Evolutionary conservation across 2,888 invertebrate genomes (phyloP).

Genomic region (Hyalella azteca): DNA sequence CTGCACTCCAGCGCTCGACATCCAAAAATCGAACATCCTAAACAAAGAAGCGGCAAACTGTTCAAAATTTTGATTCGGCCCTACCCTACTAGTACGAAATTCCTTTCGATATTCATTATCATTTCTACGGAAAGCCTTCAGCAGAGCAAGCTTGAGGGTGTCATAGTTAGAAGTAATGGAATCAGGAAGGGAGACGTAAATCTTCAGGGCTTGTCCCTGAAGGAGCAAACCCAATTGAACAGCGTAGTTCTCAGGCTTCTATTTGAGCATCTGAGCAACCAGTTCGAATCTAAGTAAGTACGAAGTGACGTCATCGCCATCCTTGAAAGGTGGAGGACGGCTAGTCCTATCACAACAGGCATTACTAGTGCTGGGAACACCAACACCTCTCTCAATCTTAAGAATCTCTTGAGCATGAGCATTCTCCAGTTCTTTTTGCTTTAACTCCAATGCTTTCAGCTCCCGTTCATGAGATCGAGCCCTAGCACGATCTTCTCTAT

Average conservation of each 20-base stretch:
- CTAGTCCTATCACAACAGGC: background rate
- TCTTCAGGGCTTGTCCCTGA: slow-evolving; percentile 8
- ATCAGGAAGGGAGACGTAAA: background rate
- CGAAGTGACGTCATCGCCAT: background rate
- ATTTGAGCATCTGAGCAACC: background rate
- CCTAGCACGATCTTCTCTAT: background rate
- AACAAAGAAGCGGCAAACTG: background rate
- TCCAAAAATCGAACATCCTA: background rate
- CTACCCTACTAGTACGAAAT: background rate
- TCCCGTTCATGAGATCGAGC: background rate
- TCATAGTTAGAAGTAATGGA: background rate
- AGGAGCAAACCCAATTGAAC: slow-evolving; percentile 6
- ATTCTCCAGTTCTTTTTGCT: background rate
- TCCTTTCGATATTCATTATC: background rate
- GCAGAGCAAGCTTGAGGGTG: background rate
- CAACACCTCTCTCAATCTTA: background rate
- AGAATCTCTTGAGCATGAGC: background rate
- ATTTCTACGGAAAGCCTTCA: background rate
- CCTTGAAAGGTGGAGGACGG: background rate
- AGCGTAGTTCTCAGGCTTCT: background rate
- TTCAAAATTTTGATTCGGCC: background rate
- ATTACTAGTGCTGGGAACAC: background rate
- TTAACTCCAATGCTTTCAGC: background rate
- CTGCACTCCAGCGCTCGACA: background rate
- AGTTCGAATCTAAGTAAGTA: background rate